Conservation (phyloP, 2,113 vertebrate species). For the Rhinichthys klamathensis region DNA sequence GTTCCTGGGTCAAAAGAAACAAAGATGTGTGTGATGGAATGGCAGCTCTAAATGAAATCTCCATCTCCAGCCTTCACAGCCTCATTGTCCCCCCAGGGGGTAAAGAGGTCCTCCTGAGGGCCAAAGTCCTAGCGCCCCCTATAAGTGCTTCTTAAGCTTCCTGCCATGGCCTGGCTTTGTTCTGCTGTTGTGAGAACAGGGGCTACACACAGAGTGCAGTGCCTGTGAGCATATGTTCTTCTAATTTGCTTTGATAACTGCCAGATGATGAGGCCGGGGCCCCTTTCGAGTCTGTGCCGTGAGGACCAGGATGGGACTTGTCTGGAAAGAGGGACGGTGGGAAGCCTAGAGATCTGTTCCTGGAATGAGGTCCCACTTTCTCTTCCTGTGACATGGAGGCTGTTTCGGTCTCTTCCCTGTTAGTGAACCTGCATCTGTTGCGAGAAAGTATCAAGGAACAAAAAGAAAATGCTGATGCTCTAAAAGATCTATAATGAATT, state of each 20-base stretch:
- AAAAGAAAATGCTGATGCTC: background rate
- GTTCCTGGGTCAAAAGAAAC: conserved; percentile 47
- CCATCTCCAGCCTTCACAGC: conserved; percentile 39
- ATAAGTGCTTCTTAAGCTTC: conserved; percentile 62
- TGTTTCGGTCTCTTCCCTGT: conserved; percentile 48
- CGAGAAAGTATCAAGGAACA: background rate
- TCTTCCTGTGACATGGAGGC: conserved; percentile 60
- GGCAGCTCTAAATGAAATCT: conserved; percentile 48
- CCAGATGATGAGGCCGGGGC: conserved; percentile 69
- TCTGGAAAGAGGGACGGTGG: conserved; percentile 50
- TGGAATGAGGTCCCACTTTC: conserved; percentile 54
- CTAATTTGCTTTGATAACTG: conserved; percentile 71
- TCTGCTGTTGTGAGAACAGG: conserved; percentile 54
- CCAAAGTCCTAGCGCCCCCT: conserved; percentile 45
- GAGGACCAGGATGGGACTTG: conserved; percentile 59
- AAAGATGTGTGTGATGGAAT: conserved; percentile 1
- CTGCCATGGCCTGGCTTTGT: conserved; percentile 61
- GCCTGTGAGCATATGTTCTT: conserved; percentile 64
- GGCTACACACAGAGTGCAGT: conserved; percentile 35
- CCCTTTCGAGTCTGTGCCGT: conserved; percentile 39
- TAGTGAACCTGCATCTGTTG: conserved; percentile 43
- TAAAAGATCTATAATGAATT: background rate
- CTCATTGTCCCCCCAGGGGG: conserved; percentile 16
- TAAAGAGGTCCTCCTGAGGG: conserved; percentile 48
- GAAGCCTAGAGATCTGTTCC: conserved; percentile 54